Evolutionary conservation across 2,888 invertebrate species (phyloP).

Genomic region (Rhyacophila evoluta): DNA sequence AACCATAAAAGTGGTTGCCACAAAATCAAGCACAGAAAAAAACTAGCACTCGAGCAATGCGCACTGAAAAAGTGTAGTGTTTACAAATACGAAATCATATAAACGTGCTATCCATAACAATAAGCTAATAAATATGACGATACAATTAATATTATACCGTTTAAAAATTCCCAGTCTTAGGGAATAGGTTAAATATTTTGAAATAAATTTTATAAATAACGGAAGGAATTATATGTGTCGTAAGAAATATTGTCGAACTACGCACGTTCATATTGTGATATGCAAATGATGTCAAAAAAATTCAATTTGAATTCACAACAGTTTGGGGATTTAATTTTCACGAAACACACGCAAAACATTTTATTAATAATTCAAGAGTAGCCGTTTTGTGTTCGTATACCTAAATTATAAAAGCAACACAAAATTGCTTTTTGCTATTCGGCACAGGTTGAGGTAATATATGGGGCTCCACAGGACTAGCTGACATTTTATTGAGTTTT

Average conservation of each 20-base stretch:
- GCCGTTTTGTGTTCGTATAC: neutral
- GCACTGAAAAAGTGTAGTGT: no score
- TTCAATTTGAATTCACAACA: conserved; percentile 18
- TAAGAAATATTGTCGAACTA: neutral
- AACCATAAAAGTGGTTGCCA: neutral
- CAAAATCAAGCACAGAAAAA: neutral
- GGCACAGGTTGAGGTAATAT: neutral
- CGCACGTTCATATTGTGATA: neutral
- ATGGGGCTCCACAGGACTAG: no score
- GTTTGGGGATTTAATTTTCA: neutral
- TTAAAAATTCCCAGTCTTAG: no score
- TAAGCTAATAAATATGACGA: no score
- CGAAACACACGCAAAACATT: neutral
- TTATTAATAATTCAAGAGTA: neutral
- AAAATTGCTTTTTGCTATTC: neutral
- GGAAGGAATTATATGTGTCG: no score
- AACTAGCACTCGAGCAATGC: no score
- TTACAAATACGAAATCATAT: no score
- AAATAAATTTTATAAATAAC: no score
- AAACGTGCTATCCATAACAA: no score
- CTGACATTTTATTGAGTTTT: no score
- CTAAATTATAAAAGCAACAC: neutral
- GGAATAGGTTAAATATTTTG: no score
- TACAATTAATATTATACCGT: no score
- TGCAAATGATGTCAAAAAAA: conserved; percentile 10